Evolutionary conservation across 2,797 vertebrate genomes (phyloP).

Genomic region (Rhodeus uyekii): DNA sequence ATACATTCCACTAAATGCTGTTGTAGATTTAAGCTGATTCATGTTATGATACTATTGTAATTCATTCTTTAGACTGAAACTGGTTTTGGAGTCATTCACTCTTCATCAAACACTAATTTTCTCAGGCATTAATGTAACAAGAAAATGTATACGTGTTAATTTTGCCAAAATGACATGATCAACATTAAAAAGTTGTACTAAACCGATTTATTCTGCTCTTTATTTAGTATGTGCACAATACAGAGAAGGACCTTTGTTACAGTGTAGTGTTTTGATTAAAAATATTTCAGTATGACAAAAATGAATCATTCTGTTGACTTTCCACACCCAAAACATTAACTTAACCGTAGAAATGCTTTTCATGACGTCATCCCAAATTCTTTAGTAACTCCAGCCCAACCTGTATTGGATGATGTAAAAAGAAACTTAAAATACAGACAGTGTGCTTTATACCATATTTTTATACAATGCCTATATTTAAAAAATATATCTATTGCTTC

Average conservation of each 20-base stretch:
- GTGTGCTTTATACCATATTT: background rate
- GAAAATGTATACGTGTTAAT: background rate
- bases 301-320: background rate
- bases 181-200: conserved; percentile 19
- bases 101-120: background rate
- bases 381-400: background rate
- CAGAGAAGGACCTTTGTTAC: background rate
- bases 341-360: background rate
- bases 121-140: background rate
- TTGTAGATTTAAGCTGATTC: background rate
- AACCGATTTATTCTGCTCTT: conserved; percentile 4
- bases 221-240: background rate
- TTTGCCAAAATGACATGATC: conserved; percentile 18
- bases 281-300: conserved; percentile 7
- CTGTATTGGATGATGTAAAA: background rate
- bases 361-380: background rate
- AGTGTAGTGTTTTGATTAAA: background rate
- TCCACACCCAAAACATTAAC: background rate
- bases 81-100: conserved; percentile 29
- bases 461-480: background rate
- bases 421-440: background rate
- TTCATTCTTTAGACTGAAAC: conserved; percentile 2
- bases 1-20: background rate
- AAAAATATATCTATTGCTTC: background rate
- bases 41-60: conserved; percentile 22